Base-by-base conservation (phyloP, 2,888 invertebrate genomes). In the Linyphia triangularis region DNA sequence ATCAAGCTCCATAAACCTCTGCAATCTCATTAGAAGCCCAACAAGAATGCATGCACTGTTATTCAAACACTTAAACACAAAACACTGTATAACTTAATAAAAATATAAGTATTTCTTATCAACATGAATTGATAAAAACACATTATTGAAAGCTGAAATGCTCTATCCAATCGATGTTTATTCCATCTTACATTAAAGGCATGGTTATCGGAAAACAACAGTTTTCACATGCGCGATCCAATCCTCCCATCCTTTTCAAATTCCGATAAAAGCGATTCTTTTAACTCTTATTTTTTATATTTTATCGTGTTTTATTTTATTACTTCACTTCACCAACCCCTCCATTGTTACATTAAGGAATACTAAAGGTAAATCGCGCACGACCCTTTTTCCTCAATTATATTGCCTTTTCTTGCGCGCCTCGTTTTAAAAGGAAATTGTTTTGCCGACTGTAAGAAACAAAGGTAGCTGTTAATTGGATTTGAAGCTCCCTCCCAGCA, bases 391-490 rank as follows among this genome's bases (percentile, higher is more conserved):
- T 82, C 82, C 72, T 72, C 82, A 82, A 82, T 82, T 82, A 82
- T 70, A 40, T 43, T 33, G 59, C 59, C 43, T 72, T 81, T 73
- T 57, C 59, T 24, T 69, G 24, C 37, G n/a, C n/a, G 51, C n/a
- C n/a, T 51, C 37, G 19, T 22, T 67, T 79, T 79, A 51, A 79
- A 79, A 79, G 82, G 82, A 82, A 82, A 82, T 82, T 72, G 72
- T 82, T 82, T 82, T 63, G 51, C 13, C 26, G 19, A 28, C 40
- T 63, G 67, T 59, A 72, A 72, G 82, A 82, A 82, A 72, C 82
- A 82, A 82, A 82, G 72, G 82, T 72, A 82, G 72, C 82, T 82
- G 82, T 82, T 82, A 82, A 82, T 82, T 82, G 82, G 82, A 82
- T 82, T 82, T 61, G 59, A 72, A 82, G 63, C 63, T 43, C 26